Base-by-base conservation (phyloP, 2,113 vertebrate species). In the Leuciscus idus region DNA sequence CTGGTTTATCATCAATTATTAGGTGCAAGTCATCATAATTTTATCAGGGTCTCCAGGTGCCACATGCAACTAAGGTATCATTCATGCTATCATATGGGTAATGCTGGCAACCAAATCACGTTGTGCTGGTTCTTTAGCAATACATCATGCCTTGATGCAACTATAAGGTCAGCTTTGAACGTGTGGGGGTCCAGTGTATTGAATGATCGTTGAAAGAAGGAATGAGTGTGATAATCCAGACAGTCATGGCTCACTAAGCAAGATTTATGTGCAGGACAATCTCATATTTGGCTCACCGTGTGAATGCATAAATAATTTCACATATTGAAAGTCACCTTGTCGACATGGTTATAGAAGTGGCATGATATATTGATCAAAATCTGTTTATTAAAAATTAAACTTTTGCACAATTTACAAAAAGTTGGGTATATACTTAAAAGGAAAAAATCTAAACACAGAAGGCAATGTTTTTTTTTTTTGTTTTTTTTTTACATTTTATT, bases 301-400 rank as follows among this genome's bases (percentile, higher is more conserved):
- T 50, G 78, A 86, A 52, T 82, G 59, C 13, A 82, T 82, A 46
- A 75, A 70, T 81, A 55, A 81, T 75, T 48, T 81, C 61, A 36
- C 17, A 36, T 50, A 64, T 75, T 86, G 85, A 86, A 86, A 81
- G 85, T 86, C 85, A 86, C 85, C 85, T 86, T 86, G 85, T 61
- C 68, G n/a, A 59, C 15, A 64, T 33, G 23, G 43, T 70, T 39
- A 30, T 81, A 74, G 64, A 46, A 50, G 61, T 82, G 43, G 62
- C 8, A 50, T 30, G 62, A 46, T 82, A 28, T 12, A 57, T 55
- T 36, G 57, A 43, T 39, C 11, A 80, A 43, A 61, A 2, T 15
- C 3, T 39, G 8, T 23, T 55, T 61, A 39, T 55, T 61, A 39
- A 39, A 23, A 59, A 9, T 11, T 0, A 0, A 28, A 28, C 6